Conservation (phyloP, 2,113 vertebrate species). For the Pagrus major region DNA sequence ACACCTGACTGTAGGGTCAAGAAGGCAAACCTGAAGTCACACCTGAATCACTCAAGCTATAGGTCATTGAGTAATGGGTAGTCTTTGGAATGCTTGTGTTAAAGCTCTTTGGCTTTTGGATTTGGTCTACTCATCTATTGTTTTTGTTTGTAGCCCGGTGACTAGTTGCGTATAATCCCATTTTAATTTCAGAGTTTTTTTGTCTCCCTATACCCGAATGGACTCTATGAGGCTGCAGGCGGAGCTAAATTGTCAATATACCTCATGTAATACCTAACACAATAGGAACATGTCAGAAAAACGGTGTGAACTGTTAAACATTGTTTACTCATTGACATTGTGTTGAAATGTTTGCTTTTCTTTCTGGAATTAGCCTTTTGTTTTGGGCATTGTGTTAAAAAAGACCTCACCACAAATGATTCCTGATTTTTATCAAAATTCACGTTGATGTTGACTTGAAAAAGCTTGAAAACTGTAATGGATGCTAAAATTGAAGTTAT, state of each 20-base stretch:
- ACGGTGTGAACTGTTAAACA: not conserved
- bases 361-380: not conserved
- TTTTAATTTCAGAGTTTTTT: not conserved
- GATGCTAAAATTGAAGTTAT: slow-evolving; percentile 15
- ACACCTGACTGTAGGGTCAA: slow-evolving; percentile 59
- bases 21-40: slow-evolving; percentile 60
- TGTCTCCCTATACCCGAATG: not conserved
- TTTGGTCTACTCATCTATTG: not conserved
- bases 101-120: not conserved
- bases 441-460: not conserved
- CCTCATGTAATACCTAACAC: too few species aligned
- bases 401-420: not conserved
- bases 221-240: not conserved
- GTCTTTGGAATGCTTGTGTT: not conserved
- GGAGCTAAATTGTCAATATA: too few species aligned
- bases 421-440: not conserved
- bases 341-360: not conserved
- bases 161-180: not conserved
- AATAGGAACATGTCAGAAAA: too few species aligned
- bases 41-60: slow-evolving; percentile 66
- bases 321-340: not conserved
- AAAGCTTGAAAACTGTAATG: not conserved
- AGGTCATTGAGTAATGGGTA: slow-evolving; percentile 20
- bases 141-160: slow-evolving; percentile 1
- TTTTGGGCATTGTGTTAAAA: not conserved